A percentile compares a stretch with the other conserved stretches of the same genome.
Evolutionary conservation across 2,113 vertebrate species (phyloP).

Genomic region (Zosterops borbonicus): DNA sequence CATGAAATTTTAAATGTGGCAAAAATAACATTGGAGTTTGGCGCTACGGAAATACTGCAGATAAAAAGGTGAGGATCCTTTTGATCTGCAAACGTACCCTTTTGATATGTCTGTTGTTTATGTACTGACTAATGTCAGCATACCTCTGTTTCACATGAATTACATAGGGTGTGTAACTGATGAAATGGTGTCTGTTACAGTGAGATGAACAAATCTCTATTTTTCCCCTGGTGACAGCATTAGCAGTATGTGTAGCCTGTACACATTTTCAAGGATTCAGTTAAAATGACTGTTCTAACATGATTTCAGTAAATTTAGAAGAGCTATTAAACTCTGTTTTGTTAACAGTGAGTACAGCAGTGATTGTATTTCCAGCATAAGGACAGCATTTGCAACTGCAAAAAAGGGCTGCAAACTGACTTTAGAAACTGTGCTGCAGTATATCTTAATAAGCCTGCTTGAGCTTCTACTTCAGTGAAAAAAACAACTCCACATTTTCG

Average conservation of each 20-base stretch:
- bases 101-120: neutral
- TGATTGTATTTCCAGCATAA: neutral
- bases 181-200: neutral
- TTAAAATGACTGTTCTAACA: neutral
- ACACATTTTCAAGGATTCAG: neutral
- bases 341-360: neutral
- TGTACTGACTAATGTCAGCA: neutral
- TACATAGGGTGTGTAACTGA: neutral
- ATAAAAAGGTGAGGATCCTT: neutral
- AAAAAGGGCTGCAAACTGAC: neutral
- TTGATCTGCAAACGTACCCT: neutral
- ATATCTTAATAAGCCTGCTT: neutral
- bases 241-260: neutral
- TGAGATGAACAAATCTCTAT: fast-evolving
- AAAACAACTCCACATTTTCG: neutral
- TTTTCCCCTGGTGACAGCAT: neutral
- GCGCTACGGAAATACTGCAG: neutral
- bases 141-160: neutral
- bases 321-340: neutral
- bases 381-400: neutral
- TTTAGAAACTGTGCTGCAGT: neutral
- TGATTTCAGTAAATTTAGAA: neutral
- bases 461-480: neutral
- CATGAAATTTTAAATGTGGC: neutral
- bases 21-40: neutral